These are phyloP conservation scores for Argya squamiceps DNA, from an alignment of 2,797 vertebrate genomes.

Conservation along the genomic window DNA sequence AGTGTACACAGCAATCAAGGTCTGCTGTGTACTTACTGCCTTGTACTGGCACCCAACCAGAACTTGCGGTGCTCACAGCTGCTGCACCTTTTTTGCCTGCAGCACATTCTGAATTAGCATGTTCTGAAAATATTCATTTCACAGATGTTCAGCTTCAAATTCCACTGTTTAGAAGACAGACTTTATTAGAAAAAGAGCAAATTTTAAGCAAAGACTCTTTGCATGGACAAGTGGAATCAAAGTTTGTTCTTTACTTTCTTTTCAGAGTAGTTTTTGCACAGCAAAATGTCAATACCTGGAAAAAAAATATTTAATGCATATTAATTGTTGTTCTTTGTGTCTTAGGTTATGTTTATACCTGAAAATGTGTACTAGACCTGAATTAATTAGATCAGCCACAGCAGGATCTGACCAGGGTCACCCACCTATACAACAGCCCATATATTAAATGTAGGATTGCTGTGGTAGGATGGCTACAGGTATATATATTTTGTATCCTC, in stretches of 20 bases:
- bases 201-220: background rate
- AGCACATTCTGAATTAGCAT: slow-evolving; percentile 60
- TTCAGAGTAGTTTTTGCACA: background rate
- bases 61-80: slow-evolving; percentile 61
- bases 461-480: background rate
- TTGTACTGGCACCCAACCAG: slow-evolving; percentile 49
- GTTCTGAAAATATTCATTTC: slow-evolving; percentile 52
- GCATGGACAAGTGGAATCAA: background rate
- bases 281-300: background rate
- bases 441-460: background rate
- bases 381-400: background rate
- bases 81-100: slow-evolving; percentile 64
- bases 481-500: background rate
- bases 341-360: background rate
- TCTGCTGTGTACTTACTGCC: slow-evolving; percentile 8
- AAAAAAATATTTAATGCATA: background rate
- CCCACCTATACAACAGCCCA: background rate
- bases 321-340: background rate
- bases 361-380: background rate
- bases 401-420: background rate
- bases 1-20: background rate
- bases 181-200: background rate
- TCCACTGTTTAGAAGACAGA: slow-evolving; percentile 2
- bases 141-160: slow-evolving; percentile 64
- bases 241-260: background rate